phyloP scores from a whole-genome alignment of 2,113 vertebrate species.

The Toxotes chatareus region DNA sequence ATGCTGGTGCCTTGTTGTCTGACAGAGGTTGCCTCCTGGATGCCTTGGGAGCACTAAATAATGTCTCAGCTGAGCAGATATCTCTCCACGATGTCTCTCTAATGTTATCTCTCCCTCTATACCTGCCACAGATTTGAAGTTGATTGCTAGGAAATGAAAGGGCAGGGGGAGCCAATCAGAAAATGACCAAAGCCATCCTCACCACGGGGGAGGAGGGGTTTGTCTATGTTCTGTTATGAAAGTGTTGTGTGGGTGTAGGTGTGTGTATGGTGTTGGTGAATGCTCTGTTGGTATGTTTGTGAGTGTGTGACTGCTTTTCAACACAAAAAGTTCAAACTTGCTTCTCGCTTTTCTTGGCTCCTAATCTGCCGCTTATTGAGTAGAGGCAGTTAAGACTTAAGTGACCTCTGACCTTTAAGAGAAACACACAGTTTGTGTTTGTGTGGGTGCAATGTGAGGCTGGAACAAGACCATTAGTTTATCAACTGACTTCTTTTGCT shows the following conservation, averaged over 20 bases:
- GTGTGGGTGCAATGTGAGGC: conserved; percentile 8
- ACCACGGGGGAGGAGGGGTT: neutral
- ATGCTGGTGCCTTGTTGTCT: conserved; percentile 77
- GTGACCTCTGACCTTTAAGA: conserved; percentile 60
- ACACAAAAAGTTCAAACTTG: conserved; percentile 42
- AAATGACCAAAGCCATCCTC: conserved; percentile 56
- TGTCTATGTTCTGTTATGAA: conserved; percentile 18
- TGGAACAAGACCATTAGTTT: conserved; percentile 23
- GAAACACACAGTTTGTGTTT: conserved; percentile 21
- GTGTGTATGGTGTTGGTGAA: neutral
- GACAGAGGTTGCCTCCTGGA: conserved; percentile 72
- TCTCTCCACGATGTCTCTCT: conserved; percentile 66
- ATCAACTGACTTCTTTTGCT: conserved; percentile 31
- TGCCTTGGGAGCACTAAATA: conserved; percentile 74
- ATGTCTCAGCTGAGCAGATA: conserved; percentile 63
- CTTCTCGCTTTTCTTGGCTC: conserved; percentile 31
- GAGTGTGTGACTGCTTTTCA: conserved; percentile 36
- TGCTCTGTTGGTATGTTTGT: neutral
- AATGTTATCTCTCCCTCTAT: conserved; percentile 70
- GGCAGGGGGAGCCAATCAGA: conserved; percentile 64
- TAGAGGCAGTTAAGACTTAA: conserved; percentile 30
- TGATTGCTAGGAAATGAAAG: conserved; percentile 79
- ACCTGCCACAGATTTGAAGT: conserved; percentile 67
- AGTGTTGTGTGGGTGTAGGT: neutral
- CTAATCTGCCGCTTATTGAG: conserved; percentile 67